A percentile compares a stretch with the other conserved stretches of the same genome.
These are phyloP conservation scores for Avahi laniger DNA, from an alignment of 2,797 vertebrate species.

Conservation along the genomic window DNA sequence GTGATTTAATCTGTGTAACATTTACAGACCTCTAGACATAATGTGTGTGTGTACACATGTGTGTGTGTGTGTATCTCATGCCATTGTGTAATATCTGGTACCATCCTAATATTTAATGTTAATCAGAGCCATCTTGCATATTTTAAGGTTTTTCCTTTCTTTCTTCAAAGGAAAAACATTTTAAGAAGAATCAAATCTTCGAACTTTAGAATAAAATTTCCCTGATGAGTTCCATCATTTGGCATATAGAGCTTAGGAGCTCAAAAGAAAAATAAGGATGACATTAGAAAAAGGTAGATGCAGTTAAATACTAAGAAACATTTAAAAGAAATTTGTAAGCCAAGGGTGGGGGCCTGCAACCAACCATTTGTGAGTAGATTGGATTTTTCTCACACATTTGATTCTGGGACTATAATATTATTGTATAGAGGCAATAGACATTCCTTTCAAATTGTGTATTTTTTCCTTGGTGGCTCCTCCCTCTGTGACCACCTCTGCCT, in stretches of 20 bases:
- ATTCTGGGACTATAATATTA: background rate
- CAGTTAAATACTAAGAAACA: background rate
- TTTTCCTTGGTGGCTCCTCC: background rate
- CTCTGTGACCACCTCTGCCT: background rate
- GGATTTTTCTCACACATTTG: background rate
- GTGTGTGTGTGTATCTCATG: background rate
- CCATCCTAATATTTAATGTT: background rate
- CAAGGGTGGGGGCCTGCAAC: rapidly evolving
- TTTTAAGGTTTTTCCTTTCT: background rate
- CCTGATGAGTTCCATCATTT: background rate
- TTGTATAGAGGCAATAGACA: background rate
- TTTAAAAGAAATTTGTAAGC: background rate
- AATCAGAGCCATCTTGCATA: background rate
- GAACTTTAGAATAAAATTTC: background rate
- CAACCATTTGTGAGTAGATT: background rate
- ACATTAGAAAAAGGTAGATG: background rate
- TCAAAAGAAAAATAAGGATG: background rate
- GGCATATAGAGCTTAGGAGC: background rate
- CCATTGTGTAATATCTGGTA: background rate
- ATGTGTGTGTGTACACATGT: too few relatives aligned
- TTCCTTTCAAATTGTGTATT: too few relatives aligned
- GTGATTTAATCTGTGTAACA: background rate
- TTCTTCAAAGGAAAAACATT: background rate
- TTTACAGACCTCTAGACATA: background rate
- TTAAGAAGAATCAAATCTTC: background rate